Conservation (phyloP, 2,797 vertebrate species). For the Anolis apletophallus region DNA sequence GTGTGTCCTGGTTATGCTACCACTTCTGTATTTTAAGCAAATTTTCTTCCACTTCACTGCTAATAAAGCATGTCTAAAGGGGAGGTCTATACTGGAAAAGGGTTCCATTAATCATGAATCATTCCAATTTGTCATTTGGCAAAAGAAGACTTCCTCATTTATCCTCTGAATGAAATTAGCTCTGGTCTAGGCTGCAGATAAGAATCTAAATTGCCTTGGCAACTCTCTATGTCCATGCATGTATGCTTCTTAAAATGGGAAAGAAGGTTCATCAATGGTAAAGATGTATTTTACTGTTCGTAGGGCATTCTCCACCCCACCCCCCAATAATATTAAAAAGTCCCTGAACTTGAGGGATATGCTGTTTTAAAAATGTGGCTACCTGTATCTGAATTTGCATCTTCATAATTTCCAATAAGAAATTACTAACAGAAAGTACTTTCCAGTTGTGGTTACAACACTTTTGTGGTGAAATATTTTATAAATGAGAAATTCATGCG, state of each 20-base stretch:
- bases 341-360: not conserved
- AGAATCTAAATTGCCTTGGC: constrained; percentile 82
- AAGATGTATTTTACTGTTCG: constrained; percentile 64
- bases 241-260: constrained; percentile 75
- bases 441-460: not conserved
- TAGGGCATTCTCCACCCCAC: constrained; percentile 39
- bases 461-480: not conserved
- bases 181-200: constrained; percentile 73
- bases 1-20: constrained; percentile 65
- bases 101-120: constrained; percentile 83
- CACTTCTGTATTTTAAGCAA: constrained; percentile 63
- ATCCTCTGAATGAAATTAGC: constrained; percentile 82
- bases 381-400: not conserved
- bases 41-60: constrained; percentile 64
- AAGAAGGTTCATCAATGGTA: constrained; percentile 80
- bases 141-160: constrained; percentile 81
- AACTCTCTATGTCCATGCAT: constrained; percentile 76
- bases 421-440: not conserved
- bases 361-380: not conserved
- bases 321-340: not conserved
- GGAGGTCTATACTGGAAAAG: constrained; percentile 72
- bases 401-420: not conserved
- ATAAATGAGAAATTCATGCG: not conserved
- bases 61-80: constrained; percentile 66
- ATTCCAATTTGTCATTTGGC: constrained; percentile 83